Evolutionary conservation across 2,797 vertebrate genomes (phyloP).

Genomic region (Hybognathus amarus): DNA sequence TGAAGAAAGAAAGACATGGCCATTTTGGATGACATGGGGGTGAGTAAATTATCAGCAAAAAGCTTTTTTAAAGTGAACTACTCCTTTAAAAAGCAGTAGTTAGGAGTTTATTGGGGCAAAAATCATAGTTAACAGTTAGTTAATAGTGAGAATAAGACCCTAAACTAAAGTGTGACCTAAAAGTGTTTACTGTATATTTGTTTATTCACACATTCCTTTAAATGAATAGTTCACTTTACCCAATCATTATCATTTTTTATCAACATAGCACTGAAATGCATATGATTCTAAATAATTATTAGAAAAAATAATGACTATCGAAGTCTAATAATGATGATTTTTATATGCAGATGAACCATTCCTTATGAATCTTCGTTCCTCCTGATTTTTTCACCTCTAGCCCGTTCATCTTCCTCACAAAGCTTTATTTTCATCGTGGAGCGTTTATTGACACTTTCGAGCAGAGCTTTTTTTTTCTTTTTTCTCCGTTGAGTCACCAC

Average conservation of each 20-base stretch:
- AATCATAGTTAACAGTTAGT: background rate
- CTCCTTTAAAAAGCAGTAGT: too few species aligned
- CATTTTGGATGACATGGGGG: too few species aligned
- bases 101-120: background rate
- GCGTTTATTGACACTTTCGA: slow-evolving; percentile 13
- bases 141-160: too few species aligned
- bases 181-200: background rate
- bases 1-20: too few species aligned
- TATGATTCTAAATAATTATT: background rate
- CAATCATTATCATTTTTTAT: background rate
- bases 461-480: slow-evolving; percentile 2
- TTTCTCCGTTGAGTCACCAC: slow-evolving; percentile 22
- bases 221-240: too few species aligned
- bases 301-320: background rate
- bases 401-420: background rate
- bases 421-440: slow-evolving; percentile 26
- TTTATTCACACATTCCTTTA: background rate
- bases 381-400: background rate
- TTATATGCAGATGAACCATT: background rate
- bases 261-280: too few species aligned
- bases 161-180: background rate
- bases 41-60: too few species aligned
- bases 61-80: too few species aligned
- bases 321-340: background rate
- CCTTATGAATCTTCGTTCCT: background rate